phyloP scores from a whole-genome alignment of 2,797 vertebrate genomes.

The Darevskia nairensis region DNA sequence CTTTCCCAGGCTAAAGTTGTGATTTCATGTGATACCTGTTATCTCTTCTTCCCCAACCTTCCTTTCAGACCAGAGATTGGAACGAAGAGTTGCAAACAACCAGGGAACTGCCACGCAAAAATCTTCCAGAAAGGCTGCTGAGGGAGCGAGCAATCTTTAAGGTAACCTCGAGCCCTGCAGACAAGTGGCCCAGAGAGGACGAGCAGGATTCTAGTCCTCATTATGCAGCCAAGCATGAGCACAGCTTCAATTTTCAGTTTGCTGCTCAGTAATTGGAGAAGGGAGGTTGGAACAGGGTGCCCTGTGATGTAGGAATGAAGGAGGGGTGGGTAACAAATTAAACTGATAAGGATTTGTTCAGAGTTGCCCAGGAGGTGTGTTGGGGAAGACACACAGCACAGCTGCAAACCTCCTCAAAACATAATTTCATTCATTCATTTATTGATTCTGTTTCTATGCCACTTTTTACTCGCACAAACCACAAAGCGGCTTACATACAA shows the following conservation, averaged over 20 bases:
- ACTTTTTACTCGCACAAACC: too few species aligned
- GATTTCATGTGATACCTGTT: not conserved
- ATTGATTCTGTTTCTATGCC: too few species aligned
- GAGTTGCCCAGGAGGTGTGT: not conserved
- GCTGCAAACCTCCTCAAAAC: too few species aligned
- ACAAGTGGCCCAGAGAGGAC: too few species aligned
- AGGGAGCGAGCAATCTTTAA: slow-evolving; percentile 98
- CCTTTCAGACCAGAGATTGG: slow-evolving; percentile 95
- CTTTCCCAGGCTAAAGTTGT: not conserved
- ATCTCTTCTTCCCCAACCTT: not conserved
- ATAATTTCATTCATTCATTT: too few species aligned
- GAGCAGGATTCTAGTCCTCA: not conserved
- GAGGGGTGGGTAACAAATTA: too few species aligned
- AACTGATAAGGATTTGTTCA: too few species aligned
- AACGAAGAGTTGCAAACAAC: slow-evolving; percentile 98
- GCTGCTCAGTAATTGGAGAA: not conserved
- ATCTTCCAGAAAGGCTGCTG: slow-evolving; percentile 94
- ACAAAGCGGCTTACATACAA: too few species aligned
- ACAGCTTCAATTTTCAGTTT: not conserved
- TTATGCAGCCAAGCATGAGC: too few species aligned
- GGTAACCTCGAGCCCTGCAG: slow-evolving; percentile 73
- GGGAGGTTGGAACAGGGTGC: not conserved
- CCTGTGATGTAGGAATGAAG: not conserved
- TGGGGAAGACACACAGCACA: too few species aligned
- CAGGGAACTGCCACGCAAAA: slow-evolving; percentile 94